phyloP scores from a whole-genome alignment of 2,888 invertebrate genomes.

The Melanostoma scalare region DNA sequence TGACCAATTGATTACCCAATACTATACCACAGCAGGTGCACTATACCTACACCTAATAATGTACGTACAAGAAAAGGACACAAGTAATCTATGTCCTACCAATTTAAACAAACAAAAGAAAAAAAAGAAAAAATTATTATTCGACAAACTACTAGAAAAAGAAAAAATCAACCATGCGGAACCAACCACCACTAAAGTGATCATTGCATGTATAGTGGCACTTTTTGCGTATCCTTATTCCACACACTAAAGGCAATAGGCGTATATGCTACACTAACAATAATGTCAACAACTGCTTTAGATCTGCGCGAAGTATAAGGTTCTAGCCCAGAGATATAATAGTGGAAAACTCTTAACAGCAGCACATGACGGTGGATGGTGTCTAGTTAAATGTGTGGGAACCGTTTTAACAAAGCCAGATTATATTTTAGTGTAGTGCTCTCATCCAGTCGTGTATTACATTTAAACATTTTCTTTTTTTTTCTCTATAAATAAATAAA shows the following conservation, averaged over 20 bases:
- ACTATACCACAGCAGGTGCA: conserved; percentile 45
- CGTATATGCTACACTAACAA: not conserved
- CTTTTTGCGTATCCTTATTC: conserved; percentile 4
- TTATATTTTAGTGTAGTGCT: no score
- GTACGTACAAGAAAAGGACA: conserved; percentile 21
- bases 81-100: conserved; percentile 9
- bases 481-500: no score
- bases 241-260: no score
- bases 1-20: conserved; percentile 35
- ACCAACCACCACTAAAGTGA: conserved; percentile 50
- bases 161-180: conserved; percentile 47
- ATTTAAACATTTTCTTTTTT: no score
- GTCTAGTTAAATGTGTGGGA: no score
- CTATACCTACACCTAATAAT: conserved; percentile 2
- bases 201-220: conserved; percentile 54
- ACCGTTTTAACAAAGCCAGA: no score
- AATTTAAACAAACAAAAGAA: not conserved
- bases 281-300: conserved; percentile 10
- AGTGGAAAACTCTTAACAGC: no score
- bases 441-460: no score
- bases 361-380: no score
- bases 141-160: not conserved
- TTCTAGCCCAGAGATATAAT: not conserved
- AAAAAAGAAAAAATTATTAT: no score
- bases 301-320: conserved; percentile 3